Percentiles rank a stretch among this genome's conserved stretches.
phyloP scores from a whole-genome alignment of 1,140 invertebrate species.

The Amyelois transitella region DNA sequence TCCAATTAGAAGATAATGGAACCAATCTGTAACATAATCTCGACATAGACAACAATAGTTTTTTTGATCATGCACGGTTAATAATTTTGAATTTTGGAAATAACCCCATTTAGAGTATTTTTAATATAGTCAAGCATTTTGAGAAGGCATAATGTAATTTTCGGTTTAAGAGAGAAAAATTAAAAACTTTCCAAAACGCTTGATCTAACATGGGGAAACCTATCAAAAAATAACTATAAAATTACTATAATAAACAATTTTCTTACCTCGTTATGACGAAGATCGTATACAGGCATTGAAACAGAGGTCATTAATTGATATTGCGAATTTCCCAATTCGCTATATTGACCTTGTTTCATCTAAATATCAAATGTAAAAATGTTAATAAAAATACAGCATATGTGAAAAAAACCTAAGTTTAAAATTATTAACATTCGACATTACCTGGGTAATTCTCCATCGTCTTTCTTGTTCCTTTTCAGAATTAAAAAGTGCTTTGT shows the following conservation, averaged over 20 bases:
- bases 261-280: conserved; percentile 84
- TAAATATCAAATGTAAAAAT: conserved; percentile 36
- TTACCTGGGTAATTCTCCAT: conserved; percentile 67
- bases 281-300: conserved; percentile 92
- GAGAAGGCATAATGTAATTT: conserved; percentile 4
- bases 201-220: conserved; percentile 10
- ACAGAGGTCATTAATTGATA: conserved; percentile 92
- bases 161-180: neutral
- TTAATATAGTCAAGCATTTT: conserved; percentile 4
- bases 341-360: conserved; percentile 78
- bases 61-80: conserved; percentile 40
- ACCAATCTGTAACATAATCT: conserved; percentile 59
- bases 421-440: neutral
- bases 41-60: conserved; percentile 19
- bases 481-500: conserved; percentile 73
- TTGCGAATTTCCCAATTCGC: conserved; percentile 72
- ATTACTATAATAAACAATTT: conserved; percentile 21
- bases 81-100: conserved; percentile 60
- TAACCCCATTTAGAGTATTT: conserved; percentile 5
- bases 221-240: conserved; percentile 12
- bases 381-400: conserved; percentile 2
- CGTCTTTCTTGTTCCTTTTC: conserved; percentile 75
- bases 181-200: conserved; percentile 22
- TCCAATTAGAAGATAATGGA: conserved; percentile 51
- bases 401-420: neutral